phyloP scores from a whole-genome alignment of 2,113 vertebrate species.

The Micromys minutus region DNA sequence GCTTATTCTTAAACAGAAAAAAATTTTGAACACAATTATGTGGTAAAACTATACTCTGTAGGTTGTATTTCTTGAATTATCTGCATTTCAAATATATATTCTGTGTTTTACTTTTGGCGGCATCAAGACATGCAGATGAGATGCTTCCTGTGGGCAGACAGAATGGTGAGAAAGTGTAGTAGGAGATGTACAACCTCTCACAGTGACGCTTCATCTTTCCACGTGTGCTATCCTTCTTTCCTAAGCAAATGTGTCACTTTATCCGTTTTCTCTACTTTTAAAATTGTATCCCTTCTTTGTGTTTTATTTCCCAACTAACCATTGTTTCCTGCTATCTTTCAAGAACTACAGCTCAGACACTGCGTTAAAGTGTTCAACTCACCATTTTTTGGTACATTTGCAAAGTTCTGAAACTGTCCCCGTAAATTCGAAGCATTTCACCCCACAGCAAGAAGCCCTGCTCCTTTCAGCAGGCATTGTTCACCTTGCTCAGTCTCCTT shows the following conservation, averaged over 20 bases:
- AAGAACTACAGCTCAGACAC: background rate
- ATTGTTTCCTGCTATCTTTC: background rate
- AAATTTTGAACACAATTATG: too few species aligned
- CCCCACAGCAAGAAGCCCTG: background rate
- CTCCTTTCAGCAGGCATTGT: background rate
- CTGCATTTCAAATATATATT: background rate
- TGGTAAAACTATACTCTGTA: too few species aligned
- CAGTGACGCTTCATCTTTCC: background rate
- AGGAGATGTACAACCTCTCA: background rate
- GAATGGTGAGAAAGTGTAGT: background rate
- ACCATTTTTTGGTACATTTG: background rate
- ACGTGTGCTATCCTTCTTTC: background rate
- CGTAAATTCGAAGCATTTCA: background rate
- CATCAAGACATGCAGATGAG: background rate
- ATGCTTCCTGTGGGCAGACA: background rate
- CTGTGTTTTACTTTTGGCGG: background rate
- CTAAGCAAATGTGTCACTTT: background rate
- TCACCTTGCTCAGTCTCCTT: background rate
- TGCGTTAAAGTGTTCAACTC: background rate
- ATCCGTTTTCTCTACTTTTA: background rate
- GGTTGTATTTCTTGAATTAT: background rate
- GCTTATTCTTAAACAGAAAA: too few species aligned
- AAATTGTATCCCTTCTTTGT: background rate
- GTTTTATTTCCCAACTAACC: background rate
- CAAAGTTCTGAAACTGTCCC: background rate